Base-by-base conservation (phyloP, 2,797 vertebrate genomes). In the Varecia variegata region DNA sequence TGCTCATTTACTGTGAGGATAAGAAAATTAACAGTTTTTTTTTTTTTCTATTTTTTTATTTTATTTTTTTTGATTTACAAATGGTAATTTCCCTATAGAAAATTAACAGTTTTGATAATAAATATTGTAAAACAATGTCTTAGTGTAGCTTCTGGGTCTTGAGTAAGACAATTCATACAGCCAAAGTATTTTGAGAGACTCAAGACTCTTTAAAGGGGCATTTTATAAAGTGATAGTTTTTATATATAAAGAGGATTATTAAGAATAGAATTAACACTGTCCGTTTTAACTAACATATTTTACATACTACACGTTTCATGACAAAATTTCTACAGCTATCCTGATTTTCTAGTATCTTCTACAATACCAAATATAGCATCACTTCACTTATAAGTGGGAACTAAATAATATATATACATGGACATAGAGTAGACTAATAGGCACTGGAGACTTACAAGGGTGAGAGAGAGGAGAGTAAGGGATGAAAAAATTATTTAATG, bases 1-100 rank as follows among this genome's bases (percentile, higher is more conserved):
- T 67, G 25, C 25, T 54, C 76, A 77, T 71, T 73, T 71, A 68
- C 15, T 56, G 45, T 52, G 45, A 95, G 25, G 17, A 40, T 17
- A 77, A 89, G 35, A 95, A 93, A 85, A 93, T 89, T 73, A 85
- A 82, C 62, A 76, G 5, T 27, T 77, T 52, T 82, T n/a, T n/a
- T n/a, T n/a, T n/a, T n/a, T n/a, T n/a, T n/a, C n/a, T n/a, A n/a
- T n/a, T n/a, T n/a, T n/a, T n/a, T n/a, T n/a, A n/a, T n/a, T n/a
- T n/a, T n/a, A n/a, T n/a, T n/a, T n/a, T n/a, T n/a, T n/a, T n/a
- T n/a, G n/a, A n/a, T n/a, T n/a, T n/a, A n/a, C n/a, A n/a, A n/a
- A n/a, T n/a, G n/a, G n/a, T n/a, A n/a, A n/a, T n/a, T n/a, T n/a
- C n/a, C n/a, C n/a, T n/a, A n/a, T n/a, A 89, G 35, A 95, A 93